Conservation (phyloP, 2,888 invertebrate species). For the Congeria kusceri region DNA sequence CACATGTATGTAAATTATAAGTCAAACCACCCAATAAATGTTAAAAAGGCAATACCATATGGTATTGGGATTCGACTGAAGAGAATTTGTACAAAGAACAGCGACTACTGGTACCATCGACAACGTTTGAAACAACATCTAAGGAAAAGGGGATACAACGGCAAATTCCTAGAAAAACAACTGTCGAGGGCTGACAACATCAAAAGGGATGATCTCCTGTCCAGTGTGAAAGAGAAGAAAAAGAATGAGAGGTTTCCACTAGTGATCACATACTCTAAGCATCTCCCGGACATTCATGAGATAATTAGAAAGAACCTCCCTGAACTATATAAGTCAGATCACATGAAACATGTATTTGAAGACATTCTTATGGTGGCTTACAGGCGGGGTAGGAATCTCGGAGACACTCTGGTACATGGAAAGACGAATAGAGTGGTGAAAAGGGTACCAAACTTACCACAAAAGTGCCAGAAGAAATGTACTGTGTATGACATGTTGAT, state of each 20-base stretch:
- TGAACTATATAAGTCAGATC: background rate
- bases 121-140: conserved; percentile 13
- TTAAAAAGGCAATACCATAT: background rate
- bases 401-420: conserved; percentile 1
- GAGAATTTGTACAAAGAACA: conserved; percentile 17
- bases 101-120: conserved; percentile 12
- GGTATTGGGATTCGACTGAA: conserved; percentile 5
- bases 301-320: conserved; percentile 3
- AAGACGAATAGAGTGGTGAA: background rate
- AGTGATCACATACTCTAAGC: conserved; percentile 11
- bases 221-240: background rate
- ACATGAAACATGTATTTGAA: background rate
- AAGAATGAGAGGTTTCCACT: conserved; percentile 10
- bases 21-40: too few species aligned
- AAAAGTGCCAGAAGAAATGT: background rate
- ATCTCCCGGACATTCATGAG: conserved; percentile 1
- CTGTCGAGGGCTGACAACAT: conserved; percentile 8
- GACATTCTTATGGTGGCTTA: conserved; percentile 1
- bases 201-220: background rate
- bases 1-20: too few species aligned
- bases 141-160: conserved; percentile 12
- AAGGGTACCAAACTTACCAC: background rate
- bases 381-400: conserved; percentile 2
- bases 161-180: conserved; percentile 1
- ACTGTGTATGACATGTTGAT: background rate